Evolutionary conservation across 2,113 vertebrate species (phyloP).

Genomic region (Solea senegalensis): DNA sequence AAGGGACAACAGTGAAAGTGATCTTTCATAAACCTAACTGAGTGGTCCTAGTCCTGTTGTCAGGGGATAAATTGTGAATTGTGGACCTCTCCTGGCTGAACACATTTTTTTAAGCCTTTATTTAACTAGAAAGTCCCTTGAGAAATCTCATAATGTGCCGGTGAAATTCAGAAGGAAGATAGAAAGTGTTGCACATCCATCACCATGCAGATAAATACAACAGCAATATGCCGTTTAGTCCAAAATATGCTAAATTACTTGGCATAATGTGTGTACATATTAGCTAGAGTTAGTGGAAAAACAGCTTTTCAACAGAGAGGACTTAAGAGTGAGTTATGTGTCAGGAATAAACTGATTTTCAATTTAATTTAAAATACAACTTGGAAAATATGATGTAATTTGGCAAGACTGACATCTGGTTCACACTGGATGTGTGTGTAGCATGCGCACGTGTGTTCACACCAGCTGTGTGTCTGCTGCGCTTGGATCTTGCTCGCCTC

Average conservation of each 20-base stretch:
- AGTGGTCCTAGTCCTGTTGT: slow-evolving; percentile 84
- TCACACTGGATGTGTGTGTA: no score
- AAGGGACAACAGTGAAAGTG: slow-evolving; percentile 3
- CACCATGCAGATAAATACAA: neutral
- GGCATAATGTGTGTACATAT: no score
- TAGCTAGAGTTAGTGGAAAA: no score
- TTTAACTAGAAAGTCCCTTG: no score
- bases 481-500: no score
- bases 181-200: neutral
- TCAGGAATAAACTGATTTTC: neutral
- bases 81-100: slow-evolving; percentile 87
- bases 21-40: slow-evolving; percentile 75
- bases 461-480: no score
- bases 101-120: no score
- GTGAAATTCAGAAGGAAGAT: neutral
- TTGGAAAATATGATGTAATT: neutral
- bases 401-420: neutral
- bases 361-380: slow-evolving; percentile 3
- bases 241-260: slow-evolving; percentile 26
- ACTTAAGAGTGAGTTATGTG: neutral
- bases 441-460: no score
- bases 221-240: slow-evolving; percentile 30
- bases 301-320: no score
- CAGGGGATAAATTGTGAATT: slow-evolving; percentile 85
- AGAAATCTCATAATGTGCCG: no score